Conservation (phyloP, 64 coral and sea anemone genomes). For the Dendrophyllia cribrosa region DNA sequence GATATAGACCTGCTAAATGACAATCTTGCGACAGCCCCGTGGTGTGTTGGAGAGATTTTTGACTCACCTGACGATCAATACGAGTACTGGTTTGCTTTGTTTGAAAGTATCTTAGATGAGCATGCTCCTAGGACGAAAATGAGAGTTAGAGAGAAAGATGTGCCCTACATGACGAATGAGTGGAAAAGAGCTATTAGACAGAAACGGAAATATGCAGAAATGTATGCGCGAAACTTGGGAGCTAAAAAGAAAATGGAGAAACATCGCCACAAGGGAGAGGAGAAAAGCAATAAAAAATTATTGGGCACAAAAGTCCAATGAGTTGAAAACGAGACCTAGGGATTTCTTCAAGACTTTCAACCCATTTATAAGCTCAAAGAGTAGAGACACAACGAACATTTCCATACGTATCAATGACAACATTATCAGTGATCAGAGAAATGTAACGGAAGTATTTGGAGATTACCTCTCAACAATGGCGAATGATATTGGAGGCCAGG, state of each 20-base stretch:
- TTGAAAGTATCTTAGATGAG: no score
- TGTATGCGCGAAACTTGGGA: not conserved
- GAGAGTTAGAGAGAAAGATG: no score
- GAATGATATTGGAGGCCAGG: no score
- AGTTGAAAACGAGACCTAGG: not conserved
- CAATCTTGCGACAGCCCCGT: not conserved
- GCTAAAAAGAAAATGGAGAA: constrained; percentile 23
- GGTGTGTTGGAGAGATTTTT: no score
- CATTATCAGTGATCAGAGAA: no score
- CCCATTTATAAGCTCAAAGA: not conserved
- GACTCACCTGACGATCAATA: no score
- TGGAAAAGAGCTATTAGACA: constrained; percentile 16
- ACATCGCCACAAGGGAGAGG: not conserved
- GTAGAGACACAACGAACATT: not conserved
- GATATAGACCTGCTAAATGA: not conserved
- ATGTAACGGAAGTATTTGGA: no score
- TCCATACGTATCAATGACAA: no score
- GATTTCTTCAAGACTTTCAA: constrained; percentile 28
- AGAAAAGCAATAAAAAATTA: not conserved
- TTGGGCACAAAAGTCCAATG: not conserved
- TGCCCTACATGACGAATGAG: no score
- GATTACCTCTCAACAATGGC: no score
- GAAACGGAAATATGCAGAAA: constrained; percentile 24
- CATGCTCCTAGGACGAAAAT: no score
- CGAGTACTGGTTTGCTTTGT: no score